These are phyloP conservation scores for Eupelmus urozonus DNA, from an alignment of 2,888 invertebrate genomes.

Conservation along the genomic window DNA sequence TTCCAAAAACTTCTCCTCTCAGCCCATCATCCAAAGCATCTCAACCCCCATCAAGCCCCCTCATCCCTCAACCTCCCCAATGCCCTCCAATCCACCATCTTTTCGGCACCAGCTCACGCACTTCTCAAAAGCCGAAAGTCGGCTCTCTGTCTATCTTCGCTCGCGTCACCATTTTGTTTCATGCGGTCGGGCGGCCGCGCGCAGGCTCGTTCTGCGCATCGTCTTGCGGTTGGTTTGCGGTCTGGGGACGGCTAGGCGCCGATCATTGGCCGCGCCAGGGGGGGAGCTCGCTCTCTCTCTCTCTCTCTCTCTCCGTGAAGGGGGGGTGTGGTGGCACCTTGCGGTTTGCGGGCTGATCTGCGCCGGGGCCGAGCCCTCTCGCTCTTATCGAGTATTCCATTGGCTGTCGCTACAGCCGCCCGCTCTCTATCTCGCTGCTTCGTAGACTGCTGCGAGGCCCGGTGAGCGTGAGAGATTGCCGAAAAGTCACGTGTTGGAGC, in stretches of 20 bases:
- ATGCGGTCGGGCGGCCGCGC: conserved; percentile 70
- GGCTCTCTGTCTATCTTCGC: too few species aligned
- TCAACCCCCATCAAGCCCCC: too few species aligned
- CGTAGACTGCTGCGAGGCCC: too few species aligned
- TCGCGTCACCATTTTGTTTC: conserved; percentile 77
- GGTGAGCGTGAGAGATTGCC: too few species aligned
- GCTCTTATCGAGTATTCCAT: conserved; percentile 74
- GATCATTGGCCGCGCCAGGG: conserved; percentile 77
- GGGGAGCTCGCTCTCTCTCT: conserved; percentile 32
- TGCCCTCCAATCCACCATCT: too few species aligned
- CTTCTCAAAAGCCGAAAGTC: too few species aligned
- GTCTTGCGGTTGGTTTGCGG: conserved; percentile 78
- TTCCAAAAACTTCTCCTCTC: too few species aligned
- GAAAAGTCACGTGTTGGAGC: too few species aligned
- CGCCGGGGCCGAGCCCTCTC: conserved; percentile 55
- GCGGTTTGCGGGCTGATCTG: conserved; percentile 77
- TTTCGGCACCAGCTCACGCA: too few species aligned
- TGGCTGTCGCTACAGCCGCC: conserved; percentile 64
- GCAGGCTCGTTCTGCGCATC: conserved; percentile 75
- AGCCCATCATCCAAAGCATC: too few species aligned
- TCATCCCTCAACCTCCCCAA: too few species aligned
- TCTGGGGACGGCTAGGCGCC: conserved; percentile 75
- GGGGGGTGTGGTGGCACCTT: conserved; percentile 77
- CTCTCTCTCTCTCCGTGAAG: conserved; percentile 69
- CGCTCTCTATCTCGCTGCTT: conserved; percentile 11